phyloP scores from a whole-genome alignment of 2,113 vertebrate genomes.

The Tupaia chinensis region DNA sequence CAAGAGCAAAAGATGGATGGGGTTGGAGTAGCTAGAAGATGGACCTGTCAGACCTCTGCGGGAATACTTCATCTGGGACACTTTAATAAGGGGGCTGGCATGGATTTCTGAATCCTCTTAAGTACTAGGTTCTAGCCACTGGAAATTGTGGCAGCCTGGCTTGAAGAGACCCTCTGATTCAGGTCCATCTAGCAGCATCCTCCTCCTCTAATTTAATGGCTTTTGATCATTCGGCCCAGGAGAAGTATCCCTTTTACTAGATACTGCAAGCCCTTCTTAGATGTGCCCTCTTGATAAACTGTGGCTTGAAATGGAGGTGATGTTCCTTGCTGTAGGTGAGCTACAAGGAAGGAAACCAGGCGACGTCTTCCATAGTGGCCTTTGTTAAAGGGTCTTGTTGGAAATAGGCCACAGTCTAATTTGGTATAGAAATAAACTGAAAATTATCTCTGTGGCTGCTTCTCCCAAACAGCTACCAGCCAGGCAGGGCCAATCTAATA shows the following conservation, averaged over 20 bases:
- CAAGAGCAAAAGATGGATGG: conserved; percentile 74
- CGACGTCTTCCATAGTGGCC: background rate
- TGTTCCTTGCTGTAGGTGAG: conserved; percentile 59
- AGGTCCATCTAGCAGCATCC: background rate
- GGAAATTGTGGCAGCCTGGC: conserved; percentile 64
- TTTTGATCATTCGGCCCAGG: conserved; percentile 58
- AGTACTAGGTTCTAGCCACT: conserved; percentile 50
- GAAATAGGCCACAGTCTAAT: conserved; percentile 35
- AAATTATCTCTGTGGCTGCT: conserved; percentile 42
- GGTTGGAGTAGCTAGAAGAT: conserved; percentile 69
- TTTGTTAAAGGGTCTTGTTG: conserved; percentile 15
- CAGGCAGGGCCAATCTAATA: background rate
- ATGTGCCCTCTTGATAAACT: conserved; percentile 79
- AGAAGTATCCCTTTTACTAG: conserved; percentile 54
- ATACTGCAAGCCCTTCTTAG: conserved; percentile 47
- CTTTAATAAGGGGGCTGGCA: background rate
- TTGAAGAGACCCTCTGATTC: background rate
- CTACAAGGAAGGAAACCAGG: conserved; percentile 50
- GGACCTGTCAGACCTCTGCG: conserved; percentile 59
- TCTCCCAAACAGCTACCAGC: conserved; percentile 21
- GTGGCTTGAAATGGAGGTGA: conserved; percentile 65
- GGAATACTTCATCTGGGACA: conserved; percentile 47
- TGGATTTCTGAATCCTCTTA: conserved; percentile 22
- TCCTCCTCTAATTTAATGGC: conserved; percentile 50
- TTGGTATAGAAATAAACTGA: conserved; percentile 47